These are phyloP conservation scores for Telmatochromis bifrenatus DNA, from an alignment of 2,113 vertebrate species.

Conservation along the genomic window DNA sequence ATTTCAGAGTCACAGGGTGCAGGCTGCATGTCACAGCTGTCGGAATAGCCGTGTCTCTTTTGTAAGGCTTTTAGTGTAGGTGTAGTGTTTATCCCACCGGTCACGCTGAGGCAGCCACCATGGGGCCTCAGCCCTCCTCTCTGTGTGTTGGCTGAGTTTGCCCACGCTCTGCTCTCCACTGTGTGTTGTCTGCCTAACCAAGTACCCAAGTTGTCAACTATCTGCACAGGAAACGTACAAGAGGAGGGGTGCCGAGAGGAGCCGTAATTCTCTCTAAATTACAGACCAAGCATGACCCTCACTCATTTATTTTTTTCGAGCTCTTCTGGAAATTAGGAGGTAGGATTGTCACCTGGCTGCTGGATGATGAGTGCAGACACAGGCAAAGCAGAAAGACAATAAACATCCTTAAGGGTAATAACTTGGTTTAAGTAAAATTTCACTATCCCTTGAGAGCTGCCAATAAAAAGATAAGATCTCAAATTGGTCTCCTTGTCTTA, in stretches of 20 bases:
- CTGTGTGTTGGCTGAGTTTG: conserved; percentile 45
- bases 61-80: conserved; percentile 67
- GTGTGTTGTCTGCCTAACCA: conserved; percentile 34
- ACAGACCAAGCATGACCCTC: conserved; percentile 9
- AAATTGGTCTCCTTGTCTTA: not conserved
- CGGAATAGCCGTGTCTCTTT: conserved; percentile 53
- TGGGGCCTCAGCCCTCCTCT: conserved; percentile 46
- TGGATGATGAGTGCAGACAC: not conserved
- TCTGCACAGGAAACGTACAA: conserved; percentile 9
- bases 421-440: conserved; percentile 4
- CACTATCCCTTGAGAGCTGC: conserved; percentile 3
- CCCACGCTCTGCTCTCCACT: conserved; percentile 50
- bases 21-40: conserved; percentile 53
- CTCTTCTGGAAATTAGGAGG: conserved; percentile 3
- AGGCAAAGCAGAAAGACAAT: not conserved
- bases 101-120: conserved; percentile 50
- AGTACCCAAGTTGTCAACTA: conserved; percentile 27
- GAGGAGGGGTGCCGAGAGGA: not conserved
- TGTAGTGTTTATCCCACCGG: conserved; percentile 67
- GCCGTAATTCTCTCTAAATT: conserved; percentile 19
- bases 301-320: not conserved
- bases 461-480: conserved; percentile 18
- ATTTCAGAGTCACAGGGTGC: conserved; percentile 45
- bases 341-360: conserved; percentile 3
- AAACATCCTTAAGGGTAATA: not conserved